A percentile compares a stretch with the other conserved stretches of the same genome.
Evolutionary conservation across 2,113 vertebrate species (phyloP).

Genomic region (Ceyx cyanopectus): DNA sequence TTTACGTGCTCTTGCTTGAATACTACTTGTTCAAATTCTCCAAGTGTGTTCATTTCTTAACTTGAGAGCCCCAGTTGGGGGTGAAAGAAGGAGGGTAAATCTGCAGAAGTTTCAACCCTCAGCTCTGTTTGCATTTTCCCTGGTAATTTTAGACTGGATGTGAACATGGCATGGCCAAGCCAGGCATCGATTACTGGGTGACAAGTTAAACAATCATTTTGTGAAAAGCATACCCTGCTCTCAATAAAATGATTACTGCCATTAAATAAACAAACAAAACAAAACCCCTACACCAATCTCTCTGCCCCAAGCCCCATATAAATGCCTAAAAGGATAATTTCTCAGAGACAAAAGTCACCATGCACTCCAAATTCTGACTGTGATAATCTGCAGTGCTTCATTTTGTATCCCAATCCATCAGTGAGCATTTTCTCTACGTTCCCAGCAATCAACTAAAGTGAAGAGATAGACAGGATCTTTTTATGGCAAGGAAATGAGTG

Average conservation of each 20-base stretch:
- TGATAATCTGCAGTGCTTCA: conserved; percentile 26
- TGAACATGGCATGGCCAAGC: not conserved
- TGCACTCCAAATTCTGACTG: not conserved
- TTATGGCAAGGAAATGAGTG: conserved; percentile 12
- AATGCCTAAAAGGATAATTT: not conserved
- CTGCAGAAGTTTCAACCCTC: not conserved
- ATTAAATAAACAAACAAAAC: not conserved
- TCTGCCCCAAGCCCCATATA: not conserved
- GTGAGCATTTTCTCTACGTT: conserved; percentile 13
- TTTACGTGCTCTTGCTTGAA: not conserved
- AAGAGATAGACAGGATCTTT: conserved; percentile 10
- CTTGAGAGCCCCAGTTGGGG: not conserved
- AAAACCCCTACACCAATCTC: not conserved
- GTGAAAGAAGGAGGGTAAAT: not conserved
- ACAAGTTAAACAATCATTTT: not conserved
- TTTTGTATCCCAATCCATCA: not conserved
- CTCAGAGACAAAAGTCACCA: not conserved
- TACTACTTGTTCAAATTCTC: not conserved
- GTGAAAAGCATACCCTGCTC: not conserved
- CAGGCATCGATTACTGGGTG: rapidly evolving
- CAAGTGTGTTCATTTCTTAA: not conserved
- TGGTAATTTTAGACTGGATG: not conserved
- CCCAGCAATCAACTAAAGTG: conserved; percentile 42
- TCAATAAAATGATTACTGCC: not conserved
- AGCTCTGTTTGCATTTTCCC: not conserved